A percentile compares a stretch with the other conserved stretches of the same genome.
Evolutionary conservation across 2,888 invertebrate species (phyloP).

Genomic region (Papilio elwesi): DNA sequence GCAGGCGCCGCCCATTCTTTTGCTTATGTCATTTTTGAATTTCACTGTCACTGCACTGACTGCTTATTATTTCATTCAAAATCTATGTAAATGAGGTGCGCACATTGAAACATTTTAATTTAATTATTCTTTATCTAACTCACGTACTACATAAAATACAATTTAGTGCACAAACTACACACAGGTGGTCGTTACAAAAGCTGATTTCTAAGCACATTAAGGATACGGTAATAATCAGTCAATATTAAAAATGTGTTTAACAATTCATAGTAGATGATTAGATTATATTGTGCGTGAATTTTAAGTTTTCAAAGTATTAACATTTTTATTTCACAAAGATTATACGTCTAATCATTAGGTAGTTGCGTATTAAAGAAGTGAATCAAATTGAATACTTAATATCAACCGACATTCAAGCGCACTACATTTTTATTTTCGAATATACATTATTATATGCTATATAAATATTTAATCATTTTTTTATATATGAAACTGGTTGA

Average conservation of each 20-base stretch:
- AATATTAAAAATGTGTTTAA: slow-evolving; percentile 43
- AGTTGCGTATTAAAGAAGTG: not conserved
- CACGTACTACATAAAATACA: slow-evolving; percentile 30
- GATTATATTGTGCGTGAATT: slow-evolving; percentile 36
- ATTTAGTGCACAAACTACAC: slow-evolving; percentile 38
- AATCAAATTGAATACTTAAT: slow-evolving; percentile 6
- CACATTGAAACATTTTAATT: slow-evolving; percentile 43
- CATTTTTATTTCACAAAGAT: slow-evolving; percentile 6
- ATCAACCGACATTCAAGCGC: slow-evolving; percentile 20
- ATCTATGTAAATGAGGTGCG: slow-evolving; percentile 43
- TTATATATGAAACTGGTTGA: slow-evolving; percentile 5
- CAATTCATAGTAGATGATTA: slow-evolving; percentile 29
- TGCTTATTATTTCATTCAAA: slow-evolving; percentile 33
- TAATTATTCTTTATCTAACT: slow-evolving; percentile 28
- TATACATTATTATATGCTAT: slow-evolving; percentile 1
- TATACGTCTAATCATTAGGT: not conserved
- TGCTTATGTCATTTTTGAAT: slow-evolving; percentile 35
- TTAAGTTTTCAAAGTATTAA: slow-evolving; percentile 17
- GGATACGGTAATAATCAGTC: slow-evolving; percentile 49
- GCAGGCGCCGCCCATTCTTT: slow-evolving; percentile 35
- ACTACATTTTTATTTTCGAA: not conserved
- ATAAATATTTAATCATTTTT: not conserved
- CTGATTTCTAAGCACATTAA: slow-evolving; percentile 44
- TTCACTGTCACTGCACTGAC: slow-evolving; percentile 31
- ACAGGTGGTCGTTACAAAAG: slow-evolving; percentile 41